phyloP scores from a whole-genome alignment of 2,797 vertebrate species.

The Saxicola maurus region DNA sequence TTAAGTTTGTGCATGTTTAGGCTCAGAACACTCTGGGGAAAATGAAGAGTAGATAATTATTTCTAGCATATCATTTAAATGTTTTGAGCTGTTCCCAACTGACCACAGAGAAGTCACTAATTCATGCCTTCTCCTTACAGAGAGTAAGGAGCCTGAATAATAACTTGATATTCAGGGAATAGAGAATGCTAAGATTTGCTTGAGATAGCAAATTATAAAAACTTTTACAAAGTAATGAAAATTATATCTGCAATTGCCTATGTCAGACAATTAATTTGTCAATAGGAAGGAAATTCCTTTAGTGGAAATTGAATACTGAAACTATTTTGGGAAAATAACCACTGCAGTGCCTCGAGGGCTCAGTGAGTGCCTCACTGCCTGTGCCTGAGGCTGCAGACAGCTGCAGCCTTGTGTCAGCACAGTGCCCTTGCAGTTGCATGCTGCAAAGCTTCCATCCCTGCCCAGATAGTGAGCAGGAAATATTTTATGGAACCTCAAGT shows the following conservation, averaged over 20 bases:
- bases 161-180: background rate
- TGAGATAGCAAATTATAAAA: background rate
- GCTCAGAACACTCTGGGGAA: background rate
- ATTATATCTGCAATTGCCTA: background rate
- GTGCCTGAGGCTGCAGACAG: accelerated
- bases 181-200: background rate
- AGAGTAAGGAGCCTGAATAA: background rate
- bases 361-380: background rate
- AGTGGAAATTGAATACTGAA: background rate
- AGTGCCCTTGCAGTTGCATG: background rate
- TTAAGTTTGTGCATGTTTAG: background rate
- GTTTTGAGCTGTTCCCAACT: background rate
- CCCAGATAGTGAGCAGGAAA: background rate
- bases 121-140: background rate
- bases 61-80: background rate
- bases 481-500: background rate
- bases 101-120: background rate
- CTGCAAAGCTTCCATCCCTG: background rate
- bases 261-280: background rate
- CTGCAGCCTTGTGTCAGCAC: accelerated
- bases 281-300: background rate
- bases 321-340: background rate
- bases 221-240: background rate
- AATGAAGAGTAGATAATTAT: background rate
- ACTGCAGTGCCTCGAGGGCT: background rate